A percentile compares a stretch with the other conserved stretches of the same genome.
phyloP scores from a whole-genome alignment of 2,113 vertebrate genomes.

The Calyptomena viridis region DNA sequence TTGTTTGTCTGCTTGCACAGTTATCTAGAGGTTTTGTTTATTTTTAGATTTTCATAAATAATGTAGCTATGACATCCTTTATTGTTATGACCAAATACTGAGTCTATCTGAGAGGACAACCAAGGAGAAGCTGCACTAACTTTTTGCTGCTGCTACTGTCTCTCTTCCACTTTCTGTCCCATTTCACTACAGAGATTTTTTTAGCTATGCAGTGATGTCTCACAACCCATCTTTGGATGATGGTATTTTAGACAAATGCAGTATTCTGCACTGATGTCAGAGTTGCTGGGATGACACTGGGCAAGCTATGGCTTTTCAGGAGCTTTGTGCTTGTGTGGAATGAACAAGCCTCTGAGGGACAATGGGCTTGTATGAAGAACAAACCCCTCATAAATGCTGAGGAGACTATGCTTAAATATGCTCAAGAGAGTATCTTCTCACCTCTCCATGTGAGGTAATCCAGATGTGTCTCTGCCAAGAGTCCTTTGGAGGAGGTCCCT shows the following conservation, averaged over 20 bases:
- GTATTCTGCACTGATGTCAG: background rate
- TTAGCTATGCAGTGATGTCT: background rate
- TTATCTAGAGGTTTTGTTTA: background rate
- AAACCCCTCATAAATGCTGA: background rate
- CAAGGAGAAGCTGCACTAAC: background rate
- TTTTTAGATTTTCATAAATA: background rate
- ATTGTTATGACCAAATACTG: background rate
- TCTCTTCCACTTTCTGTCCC: background rate
- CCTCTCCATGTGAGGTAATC: background rate
- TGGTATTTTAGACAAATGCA: background rate
- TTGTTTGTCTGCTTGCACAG: background rate
- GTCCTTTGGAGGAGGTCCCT: background rate
- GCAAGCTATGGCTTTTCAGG: background rate
- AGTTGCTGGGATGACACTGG: background rate
- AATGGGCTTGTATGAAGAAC: background rate
- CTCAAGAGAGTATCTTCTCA: background rate
- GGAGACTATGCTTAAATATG: background rate
- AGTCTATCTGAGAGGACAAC: background rate
- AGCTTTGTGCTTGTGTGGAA: background rate
- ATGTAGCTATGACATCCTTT: background rate
- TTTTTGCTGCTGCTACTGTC: background rate
- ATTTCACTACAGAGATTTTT: background rate
- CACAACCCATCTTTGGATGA: background rate
- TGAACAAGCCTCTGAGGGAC: background rate
- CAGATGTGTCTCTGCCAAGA: background rate